Base-by-base conservation (phyloP, 2,797 vertebrate species). In the Sebastes nivosus region DNA sequence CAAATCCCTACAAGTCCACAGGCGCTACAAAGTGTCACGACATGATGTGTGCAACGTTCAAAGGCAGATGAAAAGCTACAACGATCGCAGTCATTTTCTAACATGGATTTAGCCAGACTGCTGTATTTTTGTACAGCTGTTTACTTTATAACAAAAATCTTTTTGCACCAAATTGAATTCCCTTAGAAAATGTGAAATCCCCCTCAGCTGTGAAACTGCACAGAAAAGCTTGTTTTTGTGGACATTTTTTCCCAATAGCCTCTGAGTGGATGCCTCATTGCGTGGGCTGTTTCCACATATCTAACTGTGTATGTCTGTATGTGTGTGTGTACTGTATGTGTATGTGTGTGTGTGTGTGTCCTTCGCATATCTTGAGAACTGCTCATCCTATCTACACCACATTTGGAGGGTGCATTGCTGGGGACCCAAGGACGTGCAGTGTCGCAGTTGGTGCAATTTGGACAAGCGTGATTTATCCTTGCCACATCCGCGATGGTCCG, bases 121-220 rank as follows among this genome's bases (percentile, higher is more conserved):
- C 12, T 68, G 63, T 8, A 34, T 70, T 79, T 81, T 64, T 67
- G 20, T n/a, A 55, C 59, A 61, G 61, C 32, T 50, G 24, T 18
- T 79, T 71, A 36, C 72, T 68, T 67, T 72, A 73, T 60, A 66
- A 82, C 20, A 77, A 46, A 65, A 60, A 82, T 85, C 57, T 76
- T 67, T 84, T 38, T 54, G 18, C 20, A 65, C 20, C 30, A 83
- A 85, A 84, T 46, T 84, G 38, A 81, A 81, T 72, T 65, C 22
- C 42, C 13, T 67, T 50, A 57, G 42, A 54, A 76, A 76, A 79
- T n/a, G 36, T 65, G 32, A 82, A 75, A 67, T 85, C n/a, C 52
- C 55, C 38, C 16, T 50, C 18, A 2, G 42, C 68, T 36, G 73
- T 32, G 52, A 66, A 57, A 38, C 46, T 55, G 27, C 32, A 63